Evolutionary conservation across 2,113 vertebrate genomes (phyloP).

Genomic region (Rhea americana): DNA sequence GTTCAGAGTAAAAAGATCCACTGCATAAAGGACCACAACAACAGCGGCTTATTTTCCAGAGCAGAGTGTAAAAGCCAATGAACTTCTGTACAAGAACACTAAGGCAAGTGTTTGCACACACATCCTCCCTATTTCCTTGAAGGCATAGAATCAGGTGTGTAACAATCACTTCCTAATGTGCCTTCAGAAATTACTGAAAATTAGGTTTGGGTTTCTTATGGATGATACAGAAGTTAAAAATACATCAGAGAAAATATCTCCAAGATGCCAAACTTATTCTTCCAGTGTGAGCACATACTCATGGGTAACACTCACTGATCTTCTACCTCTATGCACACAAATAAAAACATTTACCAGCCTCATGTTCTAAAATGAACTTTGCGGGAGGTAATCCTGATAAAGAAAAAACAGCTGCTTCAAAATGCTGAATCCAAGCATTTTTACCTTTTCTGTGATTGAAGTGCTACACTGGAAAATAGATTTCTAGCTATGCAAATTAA

Average conservation of each 20-base stretch:
- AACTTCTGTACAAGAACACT: neutral
- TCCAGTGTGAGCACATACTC: neutral
- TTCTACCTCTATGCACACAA: neutral
- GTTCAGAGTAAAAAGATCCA: neutral
- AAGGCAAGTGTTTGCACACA: too few species aligned
- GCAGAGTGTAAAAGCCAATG: neutral
- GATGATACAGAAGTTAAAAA: too few species aligned
- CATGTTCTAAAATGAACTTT: neutral
- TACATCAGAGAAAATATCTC: too few species aligned
- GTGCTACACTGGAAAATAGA: neutral
- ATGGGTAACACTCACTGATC: neutral
- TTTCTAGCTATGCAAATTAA: neutral
- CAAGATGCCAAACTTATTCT: neutral
- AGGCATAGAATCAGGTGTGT: too few species aligned
- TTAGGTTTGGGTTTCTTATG: too few species aligned
- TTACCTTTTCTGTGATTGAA: neutral
- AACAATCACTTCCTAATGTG: neutral
- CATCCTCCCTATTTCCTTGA: too few species aligned
- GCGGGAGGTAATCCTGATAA: neutral
- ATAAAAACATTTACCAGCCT: neutral
- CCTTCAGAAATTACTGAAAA: too few species aligned
- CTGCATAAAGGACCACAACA: neutral
- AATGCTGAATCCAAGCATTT: neutral
- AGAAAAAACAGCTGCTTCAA: neutral
- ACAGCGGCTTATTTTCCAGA: neutral